Percentiles rank a stretch among this genome's conserved stretches.
Conservation (phyloP, 2,797 vertebrate genomes). For the Catostomus latipinnis region DNA sequence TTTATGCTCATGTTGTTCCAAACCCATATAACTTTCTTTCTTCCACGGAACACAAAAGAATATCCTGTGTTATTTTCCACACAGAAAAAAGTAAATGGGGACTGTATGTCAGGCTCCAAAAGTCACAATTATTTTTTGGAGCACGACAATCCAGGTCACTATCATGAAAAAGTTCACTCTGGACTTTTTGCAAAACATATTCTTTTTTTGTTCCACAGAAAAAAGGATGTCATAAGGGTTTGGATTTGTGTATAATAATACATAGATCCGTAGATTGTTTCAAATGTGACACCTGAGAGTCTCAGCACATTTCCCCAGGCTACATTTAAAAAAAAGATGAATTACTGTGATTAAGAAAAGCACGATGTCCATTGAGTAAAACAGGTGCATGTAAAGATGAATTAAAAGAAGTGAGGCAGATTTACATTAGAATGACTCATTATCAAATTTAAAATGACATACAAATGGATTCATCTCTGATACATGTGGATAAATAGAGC, state of each 20-base stretch:
- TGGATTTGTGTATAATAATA: neutral
- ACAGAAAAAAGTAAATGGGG: neutral
- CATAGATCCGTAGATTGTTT: neutral
- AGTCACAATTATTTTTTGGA: neutral
- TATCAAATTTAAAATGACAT: neutral
- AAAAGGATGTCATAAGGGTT: too few relatives aligned
- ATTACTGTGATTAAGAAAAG: constrained; percentile 4
- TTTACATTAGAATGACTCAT: neutral
- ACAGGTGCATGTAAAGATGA: neutral
- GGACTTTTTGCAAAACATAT: neutral
- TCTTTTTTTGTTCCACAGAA: neutral
- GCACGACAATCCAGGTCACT: neutral
- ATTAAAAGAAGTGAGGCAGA: neutral
- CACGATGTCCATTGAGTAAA: neutral
- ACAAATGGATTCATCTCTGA: neutral
- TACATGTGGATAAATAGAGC: constrained; percentile 12
- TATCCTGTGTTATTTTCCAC: neutral
- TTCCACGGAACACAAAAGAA: neutral
- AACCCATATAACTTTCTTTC: too few relatives aligned
- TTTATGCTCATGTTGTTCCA: too few relatives aligned
- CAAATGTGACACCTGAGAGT: neutral
- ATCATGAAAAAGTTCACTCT: neutral
- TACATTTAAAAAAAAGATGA: neutral
- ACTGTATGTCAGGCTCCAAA: neutral
- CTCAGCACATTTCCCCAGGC: neutral